Evolutionary conservation across 2,797 vertebrate genomes (phyloP).

Genomic region (Tachyglossus aculeatus): DNA sequence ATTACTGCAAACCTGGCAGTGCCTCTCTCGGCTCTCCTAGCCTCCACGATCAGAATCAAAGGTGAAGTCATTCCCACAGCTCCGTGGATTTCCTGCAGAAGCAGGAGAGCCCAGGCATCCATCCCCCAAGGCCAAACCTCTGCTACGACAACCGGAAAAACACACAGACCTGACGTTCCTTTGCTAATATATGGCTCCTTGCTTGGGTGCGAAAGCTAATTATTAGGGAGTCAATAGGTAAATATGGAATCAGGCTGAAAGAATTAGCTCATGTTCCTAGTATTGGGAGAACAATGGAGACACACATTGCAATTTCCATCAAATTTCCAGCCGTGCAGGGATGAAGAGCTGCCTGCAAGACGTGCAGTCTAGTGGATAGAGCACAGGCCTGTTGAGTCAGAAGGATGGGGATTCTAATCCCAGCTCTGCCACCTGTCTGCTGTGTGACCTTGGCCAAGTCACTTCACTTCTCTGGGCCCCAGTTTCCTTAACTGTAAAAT

Average conservation of each 20-base stretch:
- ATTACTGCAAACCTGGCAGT: no score
- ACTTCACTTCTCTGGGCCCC: no score
- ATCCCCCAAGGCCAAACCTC: slow-evolving; percentile 39
- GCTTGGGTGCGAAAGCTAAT: slow-evolving; percentile 2
- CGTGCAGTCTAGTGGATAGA: no score
- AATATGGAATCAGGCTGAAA: slow-evolving; percentile 29
- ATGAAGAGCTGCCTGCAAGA: slow-evolving; percentile 48
- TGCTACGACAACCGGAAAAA: slow-evolving; percentile 15
- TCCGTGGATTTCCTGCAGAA: slow-evolving; percentile 39
- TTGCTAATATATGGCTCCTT: slow-evolving; percentile 23
- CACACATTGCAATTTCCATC: slow-evolving; percentile 29
- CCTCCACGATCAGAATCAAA: no score
- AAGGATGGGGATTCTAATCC: no score
- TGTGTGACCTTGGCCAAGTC: no score
- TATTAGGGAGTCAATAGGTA: slow-evolving; percentile 38
- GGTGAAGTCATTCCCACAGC: slow-evolving; percentile 26
- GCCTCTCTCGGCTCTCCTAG: no score
- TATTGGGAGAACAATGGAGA: slow-evolving; percentile 25
- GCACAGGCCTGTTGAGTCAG: no score
- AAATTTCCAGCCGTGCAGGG: slow-evolving; percentile 45
- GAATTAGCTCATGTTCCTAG: slow-evolving; percentile 40
- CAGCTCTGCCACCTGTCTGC: no score
- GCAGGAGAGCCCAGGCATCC: neutral
- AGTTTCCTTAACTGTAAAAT: no score
- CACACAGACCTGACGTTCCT: slow-evolving; percentile 17